A percentile compares a stretch with the other conserved stretches of the same genome.
These are phyloP conservation scores for Phainopepla nitens DNA, from an alignment of 2,113 vertebrate genomes.

Conservation along the genomic window DNA sequence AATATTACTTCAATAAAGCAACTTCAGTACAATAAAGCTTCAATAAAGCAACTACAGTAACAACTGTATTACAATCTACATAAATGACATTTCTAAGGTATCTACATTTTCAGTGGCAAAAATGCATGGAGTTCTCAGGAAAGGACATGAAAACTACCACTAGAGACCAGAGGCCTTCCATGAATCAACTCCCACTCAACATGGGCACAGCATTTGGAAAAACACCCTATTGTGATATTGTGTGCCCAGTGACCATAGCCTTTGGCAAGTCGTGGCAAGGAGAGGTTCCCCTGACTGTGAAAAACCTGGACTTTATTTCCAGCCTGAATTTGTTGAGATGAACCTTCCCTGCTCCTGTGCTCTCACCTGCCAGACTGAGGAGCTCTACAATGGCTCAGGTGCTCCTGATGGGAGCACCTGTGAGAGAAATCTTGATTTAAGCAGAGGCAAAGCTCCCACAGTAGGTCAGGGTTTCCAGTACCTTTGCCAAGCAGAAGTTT, in stretches of 20 bases:
- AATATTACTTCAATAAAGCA: neutral
- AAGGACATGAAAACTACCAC: neutral
- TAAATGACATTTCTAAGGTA: neutral
- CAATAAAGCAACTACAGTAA: neutral
- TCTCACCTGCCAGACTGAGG: neutral
- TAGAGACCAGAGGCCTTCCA: neutral
- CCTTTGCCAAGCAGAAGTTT: neutral
- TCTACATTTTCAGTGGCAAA: neutral
- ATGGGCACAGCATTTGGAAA: neutral
- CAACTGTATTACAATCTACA: neutral
- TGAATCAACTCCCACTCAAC: neutral
- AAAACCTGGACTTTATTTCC: neutral
- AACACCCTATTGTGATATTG: neutral
- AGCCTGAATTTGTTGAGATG: neutral
- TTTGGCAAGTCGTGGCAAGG: neutral
- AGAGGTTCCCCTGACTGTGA: neutral
- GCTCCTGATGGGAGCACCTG: neutral
- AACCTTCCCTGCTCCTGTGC: neutral
- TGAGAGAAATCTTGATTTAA: neutral
- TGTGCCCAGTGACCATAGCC: neutral
- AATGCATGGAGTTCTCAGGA: neutral
- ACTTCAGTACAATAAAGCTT: neutral
- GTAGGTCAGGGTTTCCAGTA: neutral
- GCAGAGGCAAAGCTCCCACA: neutral
- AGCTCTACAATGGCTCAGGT: fast-evolving